phyloP scores from a whole-genome alignment of 2,797 vertebrate species.

The Glyptemys insculpta region DNA sequence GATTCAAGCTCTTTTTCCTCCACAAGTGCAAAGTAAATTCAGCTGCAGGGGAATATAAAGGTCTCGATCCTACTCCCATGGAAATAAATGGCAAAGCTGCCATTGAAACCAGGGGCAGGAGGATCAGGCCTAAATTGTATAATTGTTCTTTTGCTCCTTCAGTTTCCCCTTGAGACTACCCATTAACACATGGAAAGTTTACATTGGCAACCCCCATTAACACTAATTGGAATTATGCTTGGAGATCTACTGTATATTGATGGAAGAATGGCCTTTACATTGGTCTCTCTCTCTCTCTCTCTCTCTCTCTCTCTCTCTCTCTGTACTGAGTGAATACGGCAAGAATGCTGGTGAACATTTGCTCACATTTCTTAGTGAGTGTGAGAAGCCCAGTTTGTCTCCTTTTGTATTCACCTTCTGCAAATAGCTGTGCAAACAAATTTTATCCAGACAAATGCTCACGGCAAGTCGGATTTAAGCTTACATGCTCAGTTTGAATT shows the following conservation, averaged over 20 bases:
- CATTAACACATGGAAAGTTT: neutral
- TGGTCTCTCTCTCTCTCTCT: no score
- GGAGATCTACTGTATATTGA: neutral
- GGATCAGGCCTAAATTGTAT: rapidly evolving
- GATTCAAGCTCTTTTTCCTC: neutral
- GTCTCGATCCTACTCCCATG: neutral
- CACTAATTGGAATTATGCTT: neutral
- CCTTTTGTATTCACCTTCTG: neutral
- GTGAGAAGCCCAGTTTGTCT: rapidly evolving
- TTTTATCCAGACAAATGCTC: rapidly evolving
- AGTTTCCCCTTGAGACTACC: neutral
- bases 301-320: no score
- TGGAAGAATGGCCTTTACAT: neutral
- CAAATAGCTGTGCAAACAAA: neutral
- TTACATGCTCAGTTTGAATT: neutral
- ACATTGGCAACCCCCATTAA: neutral
- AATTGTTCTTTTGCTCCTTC: neutral
- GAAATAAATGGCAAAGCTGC: neutral
- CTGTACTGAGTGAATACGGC: neutral
- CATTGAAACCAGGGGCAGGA: neutral
- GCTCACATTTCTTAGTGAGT: neutral
- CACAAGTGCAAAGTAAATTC: neutral
- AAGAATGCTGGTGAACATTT: neutral
- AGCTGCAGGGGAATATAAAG: neutral
- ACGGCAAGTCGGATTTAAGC: neutral